A percentile compares a stretch with the other conserved stretches of the same genome.
These are phyloP conservation scores for Drosophila watanabei DNA, from an alignment of 1,140 invertebrate genomes.

Conservation along the genomic window DNA sequence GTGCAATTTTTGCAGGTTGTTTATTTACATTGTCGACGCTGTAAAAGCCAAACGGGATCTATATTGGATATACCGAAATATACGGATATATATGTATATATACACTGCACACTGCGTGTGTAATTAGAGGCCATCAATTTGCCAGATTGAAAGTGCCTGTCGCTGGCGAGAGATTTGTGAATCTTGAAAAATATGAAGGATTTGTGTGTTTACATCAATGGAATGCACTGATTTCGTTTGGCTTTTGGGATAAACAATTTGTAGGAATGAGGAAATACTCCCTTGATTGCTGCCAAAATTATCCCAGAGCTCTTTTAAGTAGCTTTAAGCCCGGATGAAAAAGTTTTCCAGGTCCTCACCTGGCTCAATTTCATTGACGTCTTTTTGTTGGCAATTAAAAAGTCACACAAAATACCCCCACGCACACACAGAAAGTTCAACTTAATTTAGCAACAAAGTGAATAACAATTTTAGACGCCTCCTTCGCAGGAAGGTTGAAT, in stretches of 20 bases:
- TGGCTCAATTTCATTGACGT: conserved; percentile 22
- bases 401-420: conserved; percentile 43
- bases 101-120: conserved; percentile 25
- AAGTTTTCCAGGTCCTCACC: conserved; percentile 8
- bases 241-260: conserved; percentile 21
- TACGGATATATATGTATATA: not conserved
- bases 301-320: conserved; percentile 29
- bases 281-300: conserved; percentile 16
- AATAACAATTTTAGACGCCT: conserved; percentile 46
- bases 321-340: conserved; percentile 13
- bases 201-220: conserved; percentile 42
- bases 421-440: conserved; percentile 26
- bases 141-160: conserved; percentile 41
- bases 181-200: conserved; percentile 42
- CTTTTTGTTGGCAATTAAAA: conserved; percentile 48
- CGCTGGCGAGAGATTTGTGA: conserved; percentile 35
- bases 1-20: conserved; percentile 47
- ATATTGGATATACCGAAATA: not conserved
- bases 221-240: conserved; percentile 11
- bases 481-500: not conserved
- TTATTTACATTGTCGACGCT: conserved; percentile 56
- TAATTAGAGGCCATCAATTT: conserved; percentile 61
- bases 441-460: conserved; percentile 54
- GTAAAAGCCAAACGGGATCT: conserved; percentile 43
- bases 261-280: conserved; percentile 16